Percentiles rank a stretch among this genome's conserved stretches.
phyloP scores from a whole-genome alignment of 2,113 vertebrate genomes.

The Nothocercus julius region DNA sequence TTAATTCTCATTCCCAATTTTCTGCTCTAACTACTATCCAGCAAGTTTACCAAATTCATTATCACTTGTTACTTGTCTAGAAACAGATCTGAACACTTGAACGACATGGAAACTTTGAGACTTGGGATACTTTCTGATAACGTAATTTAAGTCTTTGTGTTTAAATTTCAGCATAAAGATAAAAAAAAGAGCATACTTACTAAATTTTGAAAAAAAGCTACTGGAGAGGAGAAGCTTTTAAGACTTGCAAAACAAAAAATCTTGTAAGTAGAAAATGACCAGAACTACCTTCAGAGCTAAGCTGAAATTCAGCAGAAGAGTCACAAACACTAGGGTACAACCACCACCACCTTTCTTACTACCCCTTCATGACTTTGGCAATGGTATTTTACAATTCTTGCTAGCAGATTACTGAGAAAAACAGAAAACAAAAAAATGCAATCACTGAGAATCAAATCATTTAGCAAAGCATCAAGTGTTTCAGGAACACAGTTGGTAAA shows the following conservation, averaged over 20 bases:
- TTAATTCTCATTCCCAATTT: background rate
- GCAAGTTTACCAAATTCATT: background rate
- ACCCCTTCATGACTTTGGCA: background rate
- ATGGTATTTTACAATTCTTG: background rate
- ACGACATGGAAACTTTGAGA: background rate
- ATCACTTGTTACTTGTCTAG: background rate
- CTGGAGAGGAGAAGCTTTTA: background rate
- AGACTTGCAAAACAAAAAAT: background rate
- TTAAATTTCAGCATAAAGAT: background rate
- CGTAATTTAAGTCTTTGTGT: background rate
- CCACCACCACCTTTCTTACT: background rate
- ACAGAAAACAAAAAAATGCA: background rate
- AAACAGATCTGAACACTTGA: background rate
- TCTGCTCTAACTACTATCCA: background rate
- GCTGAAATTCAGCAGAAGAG: background rate
- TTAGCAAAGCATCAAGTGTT: fast-evolving
- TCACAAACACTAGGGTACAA: background rate
- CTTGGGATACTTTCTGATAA: background rate
- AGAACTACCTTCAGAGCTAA: background rate
- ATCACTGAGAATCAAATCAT: background rate
- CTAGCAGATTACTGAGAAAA: background rate
- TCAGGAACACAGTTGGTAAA: background rate
- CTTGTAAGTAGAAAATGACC: background rate
- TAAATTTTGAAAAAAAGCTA: background rate
- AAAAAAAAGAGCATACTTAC: background rate